phyloP scores from a whole-genome alignment of 2,113 vertebrate genomes.

The Dendrocopos noguchii region DNA sequence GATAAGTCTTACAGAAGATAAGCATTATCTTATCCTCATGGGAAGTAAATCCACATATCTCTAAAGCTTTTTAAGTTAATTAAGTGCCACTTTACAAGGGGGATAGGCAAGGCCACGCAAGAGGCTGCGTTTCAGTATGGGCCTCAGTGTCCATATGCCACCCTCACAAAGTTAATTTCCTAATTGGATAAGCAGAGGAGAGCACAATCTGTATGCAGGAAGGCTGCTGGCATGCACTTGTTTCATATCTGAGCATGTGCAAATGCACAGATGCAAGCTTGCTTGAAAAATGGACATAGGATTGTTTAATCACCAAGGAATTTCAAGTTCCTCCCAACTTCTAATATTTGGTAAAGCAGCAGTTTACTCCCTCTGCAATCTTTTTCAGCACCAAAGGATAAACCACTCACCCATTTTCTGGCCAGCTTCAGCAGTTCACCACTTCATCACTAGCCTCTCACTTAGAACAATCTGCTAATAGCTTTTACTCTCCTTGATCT shows the following conservation, averaged over 20 bases:
- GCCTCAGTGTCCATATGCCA: not conserved
- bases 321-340: not conserved
- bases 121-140: not conserved
- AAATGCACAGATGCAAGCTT: not conserved
- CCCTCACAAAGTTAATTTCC: conserved; percentile 10
- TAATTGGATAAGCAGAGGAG: conserved; percentile 30
- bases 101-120: not conserved
- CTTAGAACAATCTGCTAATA: not conserved
- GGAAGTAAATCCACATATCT: conserved; percentile 45
- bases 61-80: conserved; percentile 36
- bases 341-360: not conserved
- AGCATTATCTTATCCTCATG: conserved; percentile 35
- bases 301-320: conserved; percentile 6
- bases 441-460: not conserved
- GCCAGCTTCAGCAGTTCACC: not conserved
- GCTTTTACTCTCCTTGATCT: not conserved
- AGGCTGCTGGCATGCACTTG: not conserved
- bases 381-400: not conserved
- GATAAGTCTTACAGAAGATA: conserved; percentile 37
- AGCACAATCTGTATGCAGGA: not conserved
- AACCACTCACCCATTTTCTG: not conserved
- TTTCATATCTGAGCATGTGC: not conserved
- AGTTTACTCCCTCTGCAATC: not conserved
- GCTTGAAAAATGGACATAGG: not conserved
- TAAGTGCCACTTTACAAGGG: conserved; percentile 46